These are phyloP conservation scores for Drosophila chauvacae DNA, from an alignment of 1,140 invertebrate genomes.

Conservation along the genomic window DNA sequence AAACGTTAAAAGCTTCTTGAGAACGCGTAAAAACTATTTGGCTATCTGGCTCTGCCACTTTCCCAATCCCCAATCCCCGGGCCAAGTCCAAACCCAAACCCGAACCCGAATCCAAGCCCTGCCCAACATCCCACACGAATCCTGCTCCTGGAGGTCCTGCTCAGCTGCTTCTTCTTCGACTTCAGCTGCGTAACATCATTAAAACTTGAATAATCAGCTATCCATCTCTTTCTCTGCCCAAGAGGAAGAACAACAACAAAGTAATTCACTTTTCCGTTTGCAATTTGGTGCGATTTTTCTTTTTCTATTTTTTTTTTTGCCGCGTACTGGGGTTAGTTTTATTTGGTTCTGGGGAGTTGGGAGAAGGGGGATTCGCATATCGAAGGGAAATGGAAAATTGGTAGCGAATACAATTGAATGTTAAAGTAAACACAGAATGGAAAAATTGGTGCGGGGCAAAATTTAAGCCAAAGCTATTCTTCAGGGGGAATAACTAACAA, in stretches of 20 bases:
- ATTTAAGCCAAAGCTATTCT: not conserved
- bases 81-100: not conserved
- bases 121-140: not conserved
- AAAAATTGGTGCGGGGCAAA: not conserved
- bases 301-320: not conserved
- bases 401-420: constrained; percentile 4
- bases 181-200: constrained; percentile 70
- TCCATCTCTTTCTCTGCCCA: constrained; percentile 12
- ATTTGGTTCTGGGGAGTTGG: constrained; percentile 13
- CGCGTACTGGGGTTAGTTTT: constrained; percentile 24
- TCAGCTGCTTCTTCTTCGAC: constrained; percentile 8
- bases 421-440: constrained; percentile 18
- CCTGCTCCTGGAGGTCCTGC: constrained; percentile 36
- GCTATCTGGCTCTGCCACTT: constrained; percentile 39
- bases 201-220: constrained; percentile 78
- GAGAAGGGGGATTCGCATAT: constrained; percentile 11
- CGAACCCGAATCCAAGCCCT: not conserved
- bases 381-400: constrained; percentile 4
- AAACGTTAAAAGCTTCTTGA: constrained; percentile 82
- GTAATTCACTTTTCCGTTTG: constrained; percentile 57
- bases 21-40: constrained; percentile 76
- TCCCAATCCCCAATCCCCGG: constrained; percentile 5
- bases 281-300: constrained; percentile 35
- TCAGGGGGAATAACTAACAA: not conserved
- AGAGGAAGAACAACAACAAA: constrained; percentile 41